Evolutionary conservation across 2,113 vertebrate genomes (phyloP), one percentile per base, ranked within the genome.

Genomic region (Xenus cinereus): DNA sequence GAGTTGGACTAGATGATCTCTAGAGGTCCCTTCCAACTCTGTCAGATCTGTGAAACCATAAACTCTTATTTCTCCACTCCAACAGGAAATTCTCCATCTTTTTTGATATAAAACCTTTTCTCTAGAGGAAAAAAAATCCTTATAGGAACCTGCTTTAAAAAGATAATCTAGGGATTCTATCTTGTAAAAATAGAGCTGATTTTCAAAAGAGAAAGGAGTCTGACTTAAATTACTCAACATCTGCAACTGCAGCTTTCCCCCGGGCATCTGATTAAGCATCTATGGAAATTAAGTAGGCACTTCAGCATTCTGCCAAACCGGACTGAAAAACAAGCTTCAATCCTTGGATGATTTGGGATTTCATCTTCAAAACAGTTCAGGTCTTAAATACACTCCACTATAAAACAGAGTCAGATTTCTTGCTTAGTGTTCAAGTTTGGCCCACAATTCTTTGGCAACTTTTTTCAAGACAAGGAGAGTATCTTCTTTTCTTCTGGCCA

Each of bases 171-270:
- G 46, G 46, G 46, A 94, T 82, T 85, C 87, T 87, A 33, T 90
- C 82, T 87, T 41, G 54, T 51, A 91, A 85, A 96, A 93, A 91
- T 33, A 85, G 50, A 88, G 82, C 24, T 90, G 67, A 93, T 92
- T 90, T 94, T 83, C 75, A 45, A 93, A 80, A 83, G 63, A 83
- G 8, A 30, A 85, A 90, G 35, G 33, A 87, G 32, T 57, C 59
- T 69, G 57, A 91, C 78, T 97, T 72, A 56, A 87, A 87, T 77
- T 91, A 89, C 62, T 87, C 74, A 89, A 69, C 94, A 97, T 87
- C 90, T 95, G 92, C 87, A 94, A 94, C 53, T 75, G 79, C 85
- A 91, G 53, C 63, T 92, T 89, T 88, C 63, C 89, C 81, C 16
- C 19, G 67, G 43, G 67, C 89, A 88, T 86, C 80, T 88, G 76